Evolutionary conservation across 2,113 vertebrate genomes (phyloP).

Genomic region (Silurus asotus): DNA sequence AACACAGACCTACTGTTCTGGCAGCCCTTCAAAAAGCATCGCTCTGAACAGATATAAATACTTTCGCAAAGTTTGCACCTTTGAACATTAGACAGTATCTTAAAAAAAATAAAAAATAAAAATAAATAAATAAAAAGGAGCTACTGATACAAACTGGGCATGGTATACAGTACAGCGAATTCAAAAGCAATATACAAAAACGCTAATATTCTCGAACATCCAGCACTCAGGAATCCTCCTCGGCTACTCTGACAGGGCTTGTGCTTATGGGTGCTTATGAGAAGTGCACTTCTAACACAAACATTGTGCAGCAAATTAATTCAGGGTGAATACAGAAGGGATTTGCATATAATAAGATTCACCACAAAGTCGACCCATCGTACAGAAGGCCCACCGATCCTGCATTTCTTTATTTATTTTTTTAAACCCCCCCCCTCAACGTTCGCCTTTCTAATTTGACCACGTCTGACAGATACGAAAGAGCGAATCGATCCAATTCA

Average conservation of each 20-base stretch:
- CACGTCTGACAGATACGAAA: slow-evolving; percentile 22
- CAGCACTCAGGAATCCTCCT: not conserved
- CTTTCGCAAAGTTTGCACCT: too few relatives aligned
- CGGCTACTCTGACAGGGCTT: not conserved
- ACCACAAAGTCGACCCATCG: not conserved
- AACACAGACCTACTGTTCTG: too few relatives aligned
- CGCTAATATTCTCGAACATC: too few relatives aligned
- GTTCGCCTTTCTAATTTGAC: slow-evolving; percentile 7
- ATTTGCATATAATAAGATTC: not conserved
- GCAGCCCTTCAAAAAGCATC: too few relatives aligned
- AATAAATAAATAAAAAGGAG: too few relatives aligned
- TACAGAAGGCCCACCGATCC: not conserved
- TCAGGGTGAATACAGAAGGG: not conserved
- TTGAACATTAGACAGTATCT: too few relatives aligned
- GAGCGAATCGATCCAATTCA: slow-evolving; percentile 35
- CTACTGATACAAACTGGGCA: too few relatives aligned
- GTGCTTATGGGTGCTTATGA: not conserved
- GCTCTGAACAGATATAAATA: too few relatives aligned
- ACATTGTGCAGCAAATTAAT: not conserved
- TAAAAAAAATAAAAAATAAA: too few relatives aligned
- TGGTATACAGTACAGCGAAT: too few relatives aligned
- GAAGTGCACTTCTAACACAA: not conserved
- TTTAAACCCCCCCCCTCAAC: not conserved
- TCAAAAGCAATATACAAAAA: too few relatives aligned
- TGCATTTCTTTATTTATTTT: too few relatives aligned